phyloP scores from a whole-genome alignment of 2,797 vertebrate species.

The Coregonus suidteri region DNA sequence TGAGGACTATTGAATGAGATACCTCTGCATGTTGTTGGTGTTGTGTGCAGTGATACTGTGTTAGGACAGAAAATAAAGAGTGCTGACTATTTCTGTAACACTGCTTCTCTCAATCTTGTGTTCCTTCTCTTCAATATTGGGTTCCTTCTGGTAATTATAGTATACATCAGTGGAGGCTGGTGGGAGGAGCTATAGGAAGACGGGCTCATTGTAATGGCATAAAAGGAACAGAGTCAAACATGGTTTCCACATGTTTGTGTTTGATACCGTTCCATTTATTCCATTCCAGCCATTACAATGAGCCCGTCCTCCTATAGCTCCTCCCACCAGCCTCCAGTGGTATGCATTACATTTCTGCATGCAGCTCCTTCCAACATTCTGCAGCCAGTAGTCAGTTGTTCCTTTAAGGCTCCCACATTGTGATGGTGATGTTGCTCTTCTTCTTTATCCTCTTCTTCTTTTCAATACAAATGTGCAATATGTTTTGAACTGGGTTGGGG shows the following conservation, averaged over 20 bases:
- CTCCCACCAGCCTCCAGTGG: neutral
- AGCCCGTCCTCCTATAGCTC: neutral
- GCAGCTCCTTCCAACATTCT: neutral
- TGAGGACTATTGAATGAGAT: conserved; percentile 10
- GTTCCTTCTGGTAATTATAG: neutral
- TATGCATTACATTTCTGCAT: neutral
- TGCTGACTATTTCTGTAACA: neutral
- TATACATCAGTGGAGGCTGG: neutral
- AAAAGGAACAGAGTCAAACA: no score
- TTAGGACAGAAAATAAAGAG: neutral
- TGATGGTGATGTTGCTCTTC: neutral
- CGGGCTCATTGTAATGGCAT: no score
- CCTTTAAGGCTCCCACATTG: neutral
- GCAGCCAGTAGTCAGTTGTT: neutral
- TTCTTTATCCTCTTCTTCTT: neutral
- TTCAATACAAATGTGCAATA: neutral
- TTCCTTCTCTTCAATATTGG: neutral
- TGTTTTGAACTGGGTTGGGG: neutral
- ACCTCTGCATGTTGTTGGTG: neutral
- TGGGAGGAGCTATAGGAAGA: no score
- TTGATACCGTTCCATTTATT: no score
- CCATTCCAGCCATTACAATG: no score
- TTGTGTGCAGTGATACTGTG: neutral
- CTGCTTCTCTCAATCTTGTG: neutral
- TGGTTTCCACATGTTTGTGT: no score